Evolutionary conservation across 1,140 invertebrate species (phyloP).

Genomic region (Megalopta genalis): DNA sequence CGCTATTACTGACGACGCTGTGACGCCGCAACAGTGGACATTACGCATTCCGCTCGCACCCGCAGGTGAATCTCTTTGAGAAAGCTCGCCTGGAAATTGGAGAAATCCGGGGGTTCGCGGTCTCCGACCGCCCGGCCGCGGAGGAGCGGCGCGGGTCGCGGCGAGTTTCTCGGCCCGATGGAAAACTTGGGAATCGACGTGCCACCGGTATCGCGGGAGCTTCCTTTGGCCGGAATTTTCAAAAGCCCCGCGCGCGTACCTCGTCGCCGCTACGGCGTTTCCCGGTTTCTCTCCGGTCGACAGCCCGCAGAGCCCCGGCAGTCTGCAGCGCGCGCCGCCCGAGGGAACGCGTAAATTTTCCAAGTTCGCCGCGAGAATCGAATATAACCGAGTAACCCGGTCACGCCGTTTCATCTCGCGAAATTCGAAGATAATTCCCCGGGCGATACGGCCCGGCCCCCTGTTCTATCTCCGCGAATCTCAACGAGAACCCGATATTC

Average conservation of each 20-base stretch:
- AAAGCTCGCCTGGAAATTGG: constrained; percentile 59
- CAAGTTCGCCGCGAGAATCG: constrained; percentile 52
- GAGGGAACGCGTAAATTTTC: constrained; percentile 57
- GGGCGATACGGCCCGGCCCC: constrained; percentile 27
- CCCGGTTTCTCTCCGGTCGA: no score
- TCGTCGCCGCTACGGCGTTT: background rate
- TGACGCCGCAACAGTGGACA: no score
- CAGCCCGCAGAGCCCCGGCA: background rate
- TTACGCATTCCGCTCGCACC: constrained; percentile 61
- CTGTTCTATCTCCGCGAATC: constrained; percentile 40
- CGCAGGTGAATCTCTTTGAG: constrained; percentile 61
- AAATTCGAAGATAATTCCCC: constrained; percentile 50
- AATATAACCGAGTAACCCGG: constrained; percentile 52
- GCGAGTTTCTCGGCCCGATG: constrained; percentile 14
- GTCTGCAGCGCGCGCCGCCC: constrained; percentile 8
- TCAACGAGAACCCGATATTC: constrained; percentile 20
- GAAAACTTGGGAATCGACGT: constrained; percentile 41
- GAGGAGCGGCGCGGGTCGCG: background rate
- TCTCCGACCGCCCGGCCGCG: background rate
- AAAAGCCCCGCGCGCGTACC: constrained; percentile 7
- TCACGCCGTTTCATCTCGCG: constrained; percentile 48
- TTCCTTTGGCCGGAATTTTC: constrained; percentile 38
- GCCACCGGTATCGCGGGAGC: constrained; percentile 27
- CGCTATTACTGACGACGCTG: no score
- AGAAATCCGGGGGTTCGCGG: constrained; percentile 47